Evolutionary conservation across 2,797 vertebrate genomes (phyloP).

Genomic region (Enteromius unitaeniatus): DNA sequence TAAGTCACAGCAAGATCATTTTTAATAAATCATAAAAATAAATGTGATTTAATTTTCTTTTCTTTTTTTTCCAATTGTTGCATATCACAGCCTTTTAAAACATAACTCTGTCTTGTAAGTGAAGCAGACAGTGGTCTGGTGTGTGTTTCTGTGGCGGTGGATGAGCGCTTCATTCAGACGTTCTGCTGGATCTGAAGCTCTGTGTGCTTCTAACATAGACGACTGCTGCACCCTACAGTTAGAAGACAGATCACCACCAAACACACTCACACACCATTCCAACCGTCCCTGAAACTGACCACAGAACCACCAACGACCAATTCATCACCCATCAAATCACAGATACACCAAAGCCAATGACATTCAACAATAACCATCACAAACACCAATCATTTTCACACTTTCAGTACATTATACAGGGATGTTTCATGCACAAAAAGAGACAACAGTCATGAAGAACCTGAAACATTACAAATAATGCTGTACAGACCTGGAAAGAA

Average conservation of each 20-base stretch:
- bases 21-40: background rate
- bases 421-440: background rate
- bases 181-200: background rate
- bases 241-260: constrained; percentile 76
- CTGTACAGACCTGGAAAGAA: background rate
- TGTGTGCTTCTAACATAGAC: constrained; percentile 83
- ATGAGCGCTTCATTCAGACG: background rate
- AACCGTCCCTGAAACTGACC: background rate
- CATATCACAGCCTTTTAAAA: background rate
- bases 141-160: too few species aligned
- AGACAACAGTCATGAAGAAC: background rate
- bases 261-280: constrained; percentile 29
- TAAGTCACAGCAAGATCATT: background rate
- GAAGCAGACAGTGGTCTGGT: background rate
- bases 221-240: constrained; percentile 99
- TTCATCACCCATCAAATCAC: constrained; percentile 68
- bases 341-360: constrained; percentile 44
- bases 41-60: too few species aligned
- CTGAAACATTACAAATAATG: background rate
- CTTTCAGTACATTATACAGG: background rate
- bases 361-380: constrained; percentile 58
- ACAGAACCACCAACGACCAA: constrained; percentile 64
- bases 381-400: background rate
- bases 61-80: too few species aligned
- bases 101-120: background rate